Conservation (phyloP, 2,797 vertebrate species). For the Acrocephalus scirpaceus region DNA sequence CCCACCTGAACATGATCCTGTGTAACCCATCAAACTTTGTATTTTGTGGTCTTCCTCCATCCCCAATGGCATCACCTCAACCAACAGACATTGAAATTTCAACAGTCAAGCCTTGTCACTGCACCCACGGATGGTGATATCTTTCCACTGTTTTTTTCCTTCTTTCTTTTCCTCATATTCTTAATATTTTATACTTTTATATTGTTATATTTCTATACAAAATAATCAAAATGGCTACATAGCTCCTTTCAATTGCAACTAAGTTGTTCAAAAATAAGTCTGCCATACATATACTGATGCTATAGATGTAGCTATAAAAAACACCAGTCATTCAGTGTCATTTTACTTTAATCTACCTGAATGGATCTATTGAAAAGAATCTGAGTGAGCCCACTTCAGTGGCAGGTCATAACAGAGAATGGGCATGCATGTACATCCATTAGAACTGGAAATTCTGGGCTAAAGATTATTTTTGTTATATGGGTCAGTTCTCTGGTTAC, state of each 20-base stretch:
- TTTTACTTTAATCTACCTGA: background rate
- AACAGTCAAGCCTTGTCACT: background rate
- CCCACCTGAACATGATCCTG: rapidly evolving
- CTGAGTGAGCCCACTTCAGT: background rate
- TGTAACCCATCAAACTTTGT: background rate
- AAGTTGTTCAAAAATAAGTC: background rate
- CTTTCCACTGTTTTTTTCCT: background rate
- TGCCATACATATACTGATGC: background rate
- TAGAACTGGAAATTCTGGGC: background rate
- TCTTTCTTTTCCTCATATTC: background rate
- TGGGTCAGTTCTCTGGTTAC: background rate
- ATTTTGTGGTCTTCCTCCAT: background rate
- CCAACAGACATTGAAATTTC: background rate
- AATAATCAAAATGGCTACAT: background rate
- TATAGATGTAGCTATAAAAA: background rate
- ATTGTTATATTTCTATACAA: background rate
- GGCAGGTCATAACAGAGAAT: background rate
- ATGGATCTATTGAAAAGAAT: background rate
- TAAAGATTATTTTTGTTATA: background rate
- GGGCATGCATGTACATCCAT: background rate
- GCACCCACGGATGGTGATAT: rapidly evolving
- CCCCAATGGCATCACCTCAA: background rate
- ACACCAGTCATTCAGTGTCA: background rate
- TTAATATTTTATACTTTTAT: background rate
- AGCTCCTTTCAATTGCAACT: background rate